Evolutionary conservation across 2,113 vertebrate genomes (phyloP).

Genomic region (Hydrolagus affinis): DNA sequence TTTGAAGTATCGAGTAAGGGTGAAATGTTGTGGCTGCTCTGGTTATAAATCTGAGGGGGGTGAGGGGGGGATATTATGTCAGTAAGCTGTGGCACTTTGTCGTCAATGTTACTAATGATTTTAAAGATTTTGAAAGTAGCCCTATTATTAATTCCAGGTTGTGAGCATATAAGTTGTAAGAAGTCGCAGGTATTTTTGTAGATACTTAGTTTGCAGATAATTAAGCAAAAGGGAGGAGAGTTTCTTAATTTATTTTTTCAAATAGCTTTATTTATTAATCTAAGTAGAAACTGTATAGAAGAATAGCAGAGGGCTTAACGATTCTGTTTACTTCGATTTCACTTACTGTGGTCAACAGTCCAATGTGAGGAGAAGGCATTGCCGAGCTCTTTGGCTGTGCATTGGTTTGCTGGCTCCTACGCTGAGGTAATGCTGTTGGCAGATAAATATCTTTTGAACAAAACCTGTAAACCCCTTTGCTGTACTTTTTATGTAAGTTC

Average conservation of each 20-base stretch:
- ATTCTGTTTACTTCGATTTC: conserved; percentile 27
- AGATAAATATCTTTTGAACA: conserved; percentile 20
- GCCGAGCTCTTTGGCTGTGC: conserved; percentile 9
- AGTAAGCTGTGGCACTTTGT: conserved; percentile 31
- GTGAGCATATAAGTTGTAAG: conserved; percentile 30
- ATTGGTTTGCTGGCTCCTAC: not conserved
- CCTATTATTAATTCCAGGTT: conserved; percentile 30
- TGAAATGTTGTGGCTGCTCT: conserved; percentile 13
- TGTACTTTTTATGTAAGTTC: conserved; percentile 29
- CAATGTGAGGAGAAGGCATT: conserved; percentile 11
- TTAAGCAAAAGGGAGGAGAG: conserved; percentile 32
- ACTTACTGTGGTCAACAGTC: conserved; percentile 19
- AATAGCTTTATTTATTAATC: conserved; percentile 32
- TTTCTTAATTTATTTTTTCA: conserved; percentile 33
- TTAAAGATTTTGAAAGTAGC: conserved; percentile 24
- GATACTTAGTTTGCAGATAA: conserved; percentile 33
- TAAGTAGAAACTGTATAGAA: conserved; percentile 32
- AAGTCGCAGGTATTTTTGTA: conserved; percentile 32
- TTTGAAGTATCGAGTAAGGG: not conserved
- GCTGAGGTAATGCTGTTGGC: not conserved
- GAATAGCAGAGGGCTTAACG: conserved; percentile 30
- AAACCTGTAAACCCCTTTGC: conserved; percentile 31
- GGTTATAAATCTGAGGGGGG: not conserved
- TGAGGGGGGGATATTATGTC: not conserved
- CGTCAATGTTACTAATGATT: conserved; percentile 27